These are phyloP conservation scores for Harpalus rufipes DNA, from an alignment of 2,888 invertebrate genomes.

Conservation along the genomic window DNA sequence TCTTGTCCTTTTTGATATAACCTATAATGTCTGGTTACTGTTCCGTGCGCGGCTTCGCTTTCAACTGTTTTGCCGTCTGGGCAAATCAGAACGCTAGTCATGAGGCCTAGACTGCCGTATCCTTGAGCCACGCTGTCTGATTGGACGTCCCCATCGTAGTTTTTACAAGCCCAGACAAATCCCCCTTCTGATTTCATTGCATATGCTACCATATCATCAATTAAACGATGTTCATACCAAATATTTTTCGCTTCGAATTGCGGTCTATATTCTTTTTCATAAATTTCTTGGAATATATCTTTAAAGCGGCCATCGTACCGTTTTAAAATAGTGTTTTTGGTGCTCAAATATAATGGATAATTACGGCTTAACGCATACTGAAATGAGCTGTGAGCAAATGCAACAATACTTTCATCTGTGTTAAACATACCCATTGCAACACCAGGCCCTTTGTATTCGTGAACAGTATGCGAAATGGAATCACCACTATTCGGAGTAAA, in stretches of 20 bases:
- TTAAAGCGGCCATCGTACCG: constrained; percentile 98
- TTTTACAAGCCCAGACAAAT: constrained; percentile 99
- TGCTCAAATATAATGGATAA: constrained; percentile 95
- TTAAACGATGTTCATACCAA: constrained; percentile 99
- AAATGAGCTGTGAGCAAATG: constrained; percentile 97
- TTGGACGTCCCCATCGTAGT: constrained; percentile 99
- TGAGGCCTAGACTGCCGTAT: constrained; percentile 96
- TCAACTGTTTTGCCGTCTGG: constrained; percentile 99
- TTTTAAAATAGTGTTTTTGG: constrained; percentile 98
- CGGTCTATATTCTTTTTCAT: constrained; percentile 91
- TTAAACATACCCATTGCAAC: constrained; percentile 98
- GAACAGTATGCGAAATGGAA: constrained; percentile 86
- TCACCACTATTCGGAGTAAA: constrained; percentile 85
- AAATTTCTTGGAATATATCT: constrained; percentile 97
- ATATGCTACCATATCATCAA: constrained; percentile 99
- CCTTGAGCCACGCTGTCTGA: constrained; percentile 99
- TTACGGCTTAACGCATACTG: constrained; percentile 91
- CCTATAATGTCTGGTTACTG: constrained; percentile 94
- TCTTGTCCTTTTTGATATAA: constrained; percentile 96
- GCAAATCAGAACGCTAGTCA: constrained; percentile 98
- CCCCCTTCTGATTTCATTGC: constrained; percentile 99
- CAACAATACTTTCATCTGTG: constrained; percentile 95
- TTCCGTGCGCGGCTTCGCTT: constrained; percentile 99
- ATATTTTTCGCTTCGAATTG: constrained; percentile 91
- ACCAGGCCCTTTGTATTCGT: constrained; percentile 92